A percentile compares a stretch with the other conserved stretches of the same genome.
Conservation (phyloP, 2,888 invertebrate species). For the Mythimna ferrago region DNA sequence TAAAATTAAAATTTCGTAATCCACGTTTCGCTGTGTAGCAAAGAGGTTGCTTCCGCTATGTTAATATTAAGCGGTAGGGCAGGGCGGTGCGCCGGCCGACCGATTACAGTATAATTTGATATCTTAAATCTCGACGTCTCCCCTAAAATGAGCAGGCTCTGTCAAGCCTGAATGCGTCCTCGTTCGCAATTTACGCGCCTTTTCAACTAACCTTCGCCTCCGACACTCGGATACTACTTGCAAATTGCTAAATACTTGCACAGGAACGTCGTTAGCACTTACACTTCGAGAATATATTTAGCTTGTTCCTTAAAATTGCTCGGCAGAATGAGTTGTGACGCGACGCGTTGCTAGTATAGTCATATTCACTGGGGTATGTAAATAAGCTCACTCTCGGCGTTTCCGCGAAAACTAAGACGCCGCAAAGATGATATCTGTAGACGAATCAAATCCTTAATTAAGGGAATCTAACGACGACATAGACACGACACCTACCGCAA, state of each 20-base stretch:
- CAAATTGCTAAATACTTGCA: conserved; percentile 71
- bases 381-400: conserved; percentile 53
- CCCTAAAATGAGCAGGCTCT: conserved; percentile 77
- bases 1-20: conserved; percentile 86
- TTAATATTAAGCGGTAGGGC: conserved; percentile 82
- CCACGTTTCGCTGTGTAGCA: conserved; percentile 80
- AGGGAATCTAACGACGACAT: conserved; percentile 86
- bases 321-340: conserved; percentile 26
- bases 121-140: conserved; percentile 85
- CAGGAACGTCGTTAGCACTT: conserved; percentile 65
- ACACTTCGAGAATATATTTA: conserved; percentile 34
- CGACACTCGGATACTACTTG: conserved; percentile 71
- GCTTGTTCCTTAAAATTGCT: conserved; percentile 39
- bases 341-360: conserved; percentile 5
- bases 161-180: conserved; percentile 84
- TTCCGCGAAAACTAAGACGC: conserved; percentile 70
- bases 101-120: conserved; percentile 88
- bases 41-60: conserved; percentile 85
- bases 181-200: conserved; percentile 85
- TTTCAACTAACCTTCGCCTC: conserved; percentile 78
- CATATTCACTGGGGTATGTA: conserved; percentile 41
- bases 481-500: conserved; percentile 89
- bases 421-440: conserved; percentile 80
- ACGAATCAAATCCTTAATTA: conserved; percentile 89
- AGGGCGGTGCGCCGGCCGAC: conserved; percentile 76